phyloP scores from a whole-genome alignment of 2,888 invertebrate genomes.

The Muschampia plurimacula region DNA sequence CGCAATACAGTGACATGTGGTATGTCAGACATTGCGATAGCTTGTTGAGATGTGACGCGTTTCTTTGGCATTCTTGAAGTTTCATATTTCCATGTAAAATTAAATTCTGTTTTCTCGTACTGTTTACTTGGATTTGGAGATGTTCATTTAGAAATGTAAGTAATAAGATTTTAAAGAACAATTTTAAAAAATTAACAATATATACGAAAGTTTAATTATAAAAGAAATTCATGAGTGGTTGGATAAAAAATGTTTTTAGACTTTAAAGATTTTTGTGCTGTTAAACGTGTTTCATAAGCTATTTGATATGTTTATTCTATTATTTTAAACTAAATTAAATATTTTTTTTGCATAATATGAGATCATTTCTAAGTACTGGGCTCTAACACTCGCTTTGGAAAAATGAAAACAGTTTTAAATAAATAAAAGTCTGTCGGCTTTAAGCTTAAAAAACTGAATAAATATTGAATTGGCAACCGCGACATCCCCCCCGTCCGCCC shows the following conservation, averaged over 20 bases:
- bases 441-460: conserved; percentile 29
- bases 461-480: conserved; percentile 22
- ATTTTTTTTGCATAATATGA: too few relatives aligned
- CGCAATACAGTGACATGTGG: background rate
- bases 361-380: too few relatives aligned
- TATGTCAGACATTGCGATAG: background rate
- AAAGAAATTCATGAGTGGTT: too few relatives aligned
- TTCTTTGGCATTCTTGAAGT: background rate
- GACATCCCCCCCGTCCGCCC: background rate
- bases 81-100: conserved; percentile 1
- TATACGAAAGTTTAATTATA: too few relatives aligned
- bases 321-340: too few relatives aligned
- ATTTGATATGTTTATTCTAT: too few relatives aligned
- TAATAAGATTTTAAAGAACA: too few relatives aligned
- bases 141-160: too few relatives aligned
- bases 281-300: too few relatives aligned
- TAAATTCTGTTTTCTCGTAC: background rate
- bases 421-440: conserved; percentile 16
- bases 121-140: background rate
- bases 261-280: too few relatives aligned
- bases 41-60: background rate
- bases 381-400: background rate
- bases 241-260: too few relatives aligned
- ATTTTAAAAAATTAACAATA: too few relatives aligned
- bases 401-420: conserved; percentile 14